Evolutionary conservation across 2,113 vertebrate species (phyloP).

Genomic region (Vulpes vulpes): DNA sequence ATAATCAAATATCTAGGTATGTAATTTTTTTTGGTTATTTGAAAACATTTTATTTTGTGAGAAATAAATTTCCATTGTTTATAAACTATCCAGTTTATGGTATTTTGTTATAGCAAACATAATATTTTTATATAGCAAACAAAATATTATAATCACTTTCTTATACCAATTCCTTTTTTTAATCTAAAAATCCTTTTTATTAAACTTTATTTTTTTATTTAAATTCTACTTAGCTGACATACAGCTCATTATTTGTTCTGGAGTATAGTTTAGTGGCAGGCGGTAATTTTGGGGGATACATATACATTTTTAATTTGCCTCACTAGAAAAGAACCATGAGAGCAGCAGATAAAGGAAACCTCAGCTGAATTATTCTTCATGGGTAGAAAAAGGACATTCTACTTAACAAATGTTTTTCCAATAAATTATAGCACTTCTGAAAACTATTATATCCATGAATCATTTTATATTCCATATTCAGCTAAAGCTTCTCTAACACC

Average conservation of each 20-base stretch:
- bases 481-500: not conserved
- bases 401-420: not conserved
- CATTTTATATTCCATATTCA: not conserved
- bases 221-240: not conserved
- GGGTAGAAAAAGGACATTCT: not conserved
- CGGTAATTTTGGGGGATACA: not conserved
- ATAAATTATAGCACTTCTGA: not conserved
- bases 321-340: not conserved
- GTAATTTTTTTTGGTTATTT: not conserved
- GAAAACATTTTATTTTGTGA: not conserved
- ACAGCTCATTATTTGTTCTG: not conserved
- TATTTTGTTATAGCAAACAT: not conserved
- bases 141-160: not conserved
- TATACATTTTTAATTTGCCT: conserved; percentile 17
- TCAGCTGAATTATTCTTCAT: not conserved
- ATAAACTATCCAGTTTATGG: not conserved
- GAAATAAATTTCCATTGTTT: not conserved
- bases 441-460: not conserved
- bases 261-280: not conserved
- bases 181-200: not conserved
- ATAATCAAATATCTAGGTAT: not conserved
- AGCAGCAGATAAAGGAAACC: not conserved
- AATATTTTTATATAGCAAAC: not conserved
- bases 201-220: not conserved
- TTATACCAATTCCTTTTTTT: not conserved